A percentile compares a stretch with the other conserved stretches of the same genome.
Conservation (phyloP, 1,140 invertebrate species). For the Berghia stephanieae region DNA sequence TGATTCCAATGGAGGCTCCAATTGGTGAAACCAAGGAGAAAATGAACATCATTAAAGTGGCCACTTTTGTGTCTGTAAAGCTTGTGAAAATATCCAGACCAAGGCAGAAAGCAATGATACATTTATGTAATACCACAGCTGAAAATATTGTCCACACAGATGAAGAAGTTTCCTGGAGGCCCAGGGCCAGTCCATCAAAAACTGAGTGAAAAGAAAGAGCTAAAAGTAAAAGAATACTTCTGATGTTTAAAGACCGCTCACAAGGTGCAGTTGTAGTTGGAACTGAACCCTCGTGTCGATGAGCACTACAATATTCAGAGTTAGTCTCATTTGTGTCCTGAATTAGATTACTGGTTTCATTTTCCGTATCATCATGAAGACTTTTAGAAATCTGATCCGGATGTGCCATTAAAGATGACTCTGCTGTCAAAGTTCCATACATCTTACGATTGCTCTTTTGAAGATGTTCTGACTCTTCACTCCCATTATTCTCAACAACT, state of each 20-base stretch:
- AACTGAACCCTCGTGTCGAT: neutral
- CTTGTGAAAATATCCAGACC: conserved; percentile 75
- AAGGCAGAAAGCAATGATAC: conserved; percentile 81
- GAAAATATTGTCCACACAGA: conserved; percentile 78
- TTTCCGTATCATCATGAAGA: neutral
- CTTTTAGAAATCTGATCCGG: neutral
- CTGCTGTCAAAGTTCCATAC: neutral
- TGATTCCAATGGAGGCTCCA: conserved; percentile 71
- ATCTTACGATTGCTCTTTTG: neutral
- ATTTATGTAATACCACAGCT: conserved; percentile 74
- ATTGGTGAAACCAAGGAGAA: conserved; percentile 77
- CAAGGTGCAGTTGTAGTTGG: neutral
- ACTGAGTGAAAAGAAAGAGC: conserved; percentile 58
- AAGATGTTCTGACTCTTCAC: neutral
- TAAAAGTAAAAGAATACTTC: conserved; percentile 49
- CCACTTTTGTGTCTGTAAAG: conserved; percentile 67
- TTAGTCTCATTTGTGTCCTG: neutral
- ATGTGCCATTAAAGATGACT: neutral
- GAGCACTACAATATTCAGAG: neutral
- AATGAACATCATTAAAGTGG: conserved; percentile 50
- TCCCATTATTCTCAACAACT: neutral
- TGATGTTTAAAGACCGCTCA: conserved; percentile 46
- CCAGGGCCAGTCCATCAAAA: conserved; percentile 59
- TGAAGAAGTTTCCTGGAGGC: conserved; percentile 60
- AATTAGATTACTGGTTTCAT: neutral